Evolutionary conservation across 2,888 invertebrate genomes (phyloP), one percentile per base, ranked within the genome.

Genomic region (Amiota mariae): DNA sequence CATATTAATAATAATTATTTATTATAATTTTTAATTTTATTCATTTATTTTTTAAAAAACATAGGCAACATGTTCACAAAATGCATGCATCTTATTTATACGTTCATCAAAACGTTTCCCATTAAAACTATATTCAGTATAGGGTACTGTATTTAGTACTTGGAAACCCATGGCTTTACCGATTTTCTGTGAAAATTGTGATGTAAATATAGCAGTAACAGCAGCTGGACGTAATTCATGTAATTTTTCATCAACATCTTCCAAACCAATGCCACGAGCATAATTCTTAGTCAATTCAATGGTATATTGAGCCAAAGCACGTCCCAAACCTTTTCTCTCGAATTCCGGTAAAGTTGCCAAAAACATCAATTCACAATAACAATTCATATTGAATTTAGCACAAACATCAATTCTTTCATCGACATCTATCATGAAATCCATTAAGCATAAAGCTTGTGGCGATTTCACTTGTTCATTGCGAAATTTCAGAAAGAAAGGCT

Each of bases 321-420:
- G 90, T 0, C 89, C 94, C 13, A 95, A 90, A 13, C 92, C 91
- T 13, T 90, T 90, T 0, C 88, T 81, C 72, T 92, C 90, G 76
- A 92, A 92, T 36, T 91, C 89, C 0, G 91, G 90, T 4, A 91
- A 81, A 0, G 93, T 93, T 0, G 90, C 92, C 36, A 94, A 80
- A 78, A 94, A 94, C 93, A 93, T 94, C 15, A 94, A 87, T 88
- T 95, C 95, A 59, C 94, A 82, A 2, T 93, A 90, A 84, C 93
- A 93, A 73, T 93, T 91, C 0, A 92, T 91, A 20, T 92, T 90
- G 80, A 91, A 93, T 87, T 92, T 90, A 72, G 92, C 90, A 86
- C 94, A 94, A 1, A 94, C 89, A 85, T 94, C 92, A 57, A 92
- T 91, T 75, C 89, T 89, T 0, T 87, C 88, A 77, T 95, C 94